Evolutionary conservation across 1,140 invertebrate genomes (phyloP).

Genomic region (Harpegnathos saltator): DNA sequence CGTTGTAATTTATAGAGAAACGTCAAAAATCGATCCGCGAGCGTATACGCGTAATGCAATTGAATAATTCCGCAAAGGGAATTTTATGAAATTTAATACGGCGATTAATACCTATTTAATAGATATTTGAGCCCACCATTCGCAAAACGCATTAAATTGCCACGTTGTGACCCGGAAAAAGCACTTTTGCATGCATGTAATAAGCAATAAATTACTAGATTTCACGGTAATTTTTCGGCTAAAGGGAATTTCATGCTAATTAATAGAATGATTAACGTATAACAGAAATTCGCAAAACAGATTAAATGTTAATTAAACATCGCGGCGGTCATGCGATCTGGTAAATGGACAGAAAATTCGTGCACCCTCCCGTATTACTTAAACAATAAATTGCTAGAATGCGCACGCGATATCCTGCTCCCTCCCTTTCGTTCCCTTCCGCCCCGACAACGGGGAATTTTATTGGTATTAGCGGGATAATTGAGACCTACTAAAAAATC

Average conservation of each 20-base stretch:
- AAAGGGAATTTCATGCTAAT: constrained; percentile 50
- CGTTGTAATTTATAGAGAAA: background rate
- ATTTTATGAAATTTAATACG: background rate
- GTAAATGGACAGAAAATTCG: constrained; percentile 52
- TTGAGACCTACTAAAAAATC: constrained; percentile 12
- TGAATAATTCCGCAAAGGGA: background rate
- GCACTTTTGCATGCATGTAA: constrained; percentile 37
- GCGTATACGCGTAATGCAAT: background rate
- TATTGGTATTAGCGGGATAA: background rate
- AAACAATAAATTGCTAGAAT: constrained; percentile 35
- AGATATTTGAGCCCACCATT: constrained; percentile 40
- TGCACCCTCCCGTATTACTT: constrained; percentile 12
- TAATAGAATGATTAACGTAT: constrained; percentile 52
- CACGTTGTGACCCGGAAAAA: constrained; percentile 38
- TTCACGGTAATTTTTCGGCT: constrained; percentile 55
- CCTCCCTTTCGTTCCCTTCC: too few relatives aligned
- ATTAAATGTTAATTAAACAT: constrained; percentile 58
- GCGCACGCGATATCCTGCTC: background rate
- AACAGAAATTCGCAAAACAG: constrained; percentile 35
- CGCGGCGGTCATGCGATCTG: constrained; percentile 27
- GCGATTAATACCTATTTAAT: constrained; percentile 29
- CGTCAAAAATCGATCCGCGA: background rate
- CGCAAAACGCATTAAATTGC: constrained; percentile 20
- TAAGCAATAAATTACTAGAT: constrained; percentile 59
- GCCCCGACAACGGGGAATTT: background rate